A percentile compares a stretch with the other conserved stretches of the same genome.
phyloP scores from a whole-genome alignment of 2,888 invertebrate species.

The Ditula angustiorana region DNA sequence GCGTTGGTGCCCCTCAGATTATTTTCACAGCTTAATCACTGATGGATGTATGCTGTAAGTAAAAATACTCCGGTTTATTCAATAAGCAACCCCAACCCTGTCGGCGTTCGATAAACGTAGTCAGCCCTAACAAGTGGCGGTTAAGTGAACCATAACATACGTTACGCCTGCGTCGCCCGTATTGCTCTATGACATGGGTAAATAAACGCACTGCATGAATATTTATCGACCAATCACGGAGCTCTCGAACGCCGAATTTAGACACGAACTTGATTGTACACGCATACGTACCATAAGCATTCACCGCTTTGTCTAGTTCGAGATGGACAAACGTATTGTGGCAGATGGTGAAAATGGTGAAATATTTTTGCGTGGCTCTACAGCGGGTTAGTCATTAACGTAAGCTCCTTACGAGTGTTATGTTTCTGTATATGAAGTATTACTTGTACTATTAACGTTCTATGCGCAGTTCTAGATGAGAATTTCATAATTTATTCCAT shows the following conservation, averaged over 20 bases:
- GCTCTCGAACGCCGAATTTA: conserved; percentile 40
- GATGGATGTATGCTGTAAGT: conserved; percentile 33
- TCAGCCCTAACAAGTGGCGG: conserved; percentile 55
- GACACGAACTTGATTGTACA: conserved; percentile 25
- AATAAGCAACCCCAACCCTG: conserved; percentile 38
- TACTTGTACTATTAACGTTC: no score
- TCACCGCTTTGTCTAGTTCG: conserved; percentile 5
- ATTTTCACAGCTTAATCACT: conserved; percentile 20
- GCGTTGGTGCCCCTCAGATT: neutral
- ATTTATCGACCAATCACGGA: conserved; percentile 52
- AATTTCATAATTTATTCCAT: neutral
- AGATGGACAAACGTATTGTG: neutral
- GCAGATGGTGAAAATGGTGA: neutral
- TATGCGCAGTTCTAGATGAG: neutral
- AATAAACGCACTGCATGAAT: conserved; percentile 60
- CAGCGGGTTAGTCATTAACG: neutral
- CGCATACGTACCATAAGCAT: neutral
- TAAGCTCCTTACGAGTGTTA: neutral
- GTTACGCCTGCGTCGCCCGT: conserved; percentile 40
- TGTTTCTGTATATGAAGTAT: neutral
- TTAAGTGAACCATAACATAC: conserved; percentile 49
- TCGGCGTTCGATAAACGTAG: conserved; percentile 41
- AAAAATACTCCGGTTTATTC: conserved; percentile 30
- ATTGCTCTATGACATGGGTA: conserved; percentile 56
- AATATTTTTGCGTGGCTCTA: conserved; percentile 2